Evolutionary conservation across 1,140 invertebrate species (phyloP).

Genomic region (Diabrotica virgifera): DNA sequence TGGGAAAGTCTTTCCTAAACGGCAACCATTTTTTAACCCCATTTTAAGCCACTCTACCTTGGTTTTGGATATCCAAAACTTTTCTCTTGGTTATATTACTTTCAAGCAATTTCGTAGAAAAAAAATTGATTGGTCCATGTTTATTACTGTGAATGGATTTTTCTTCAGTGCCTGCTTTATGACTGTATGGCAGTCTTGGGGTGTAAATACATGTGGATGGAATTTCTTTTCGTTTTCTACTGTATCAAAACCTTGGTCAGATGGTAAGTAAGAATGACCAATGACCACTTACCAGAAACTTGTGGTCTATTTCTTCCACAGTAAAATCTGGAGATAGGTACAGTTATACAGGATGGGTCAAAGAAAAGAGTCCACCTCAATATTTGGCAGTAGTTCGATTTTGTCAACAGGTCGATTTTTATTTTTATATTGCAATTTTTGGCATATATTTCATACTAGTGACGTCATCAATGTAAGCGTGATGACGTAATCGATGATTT

Average conservation of each 20-base stretch:
- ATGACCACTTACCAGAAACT: conserved; percentile 28
- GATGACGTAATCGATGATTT: too few species aligned
- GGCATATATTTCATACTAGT: too few species aligned
- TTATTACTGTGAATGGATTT: conserved; percentile 20
- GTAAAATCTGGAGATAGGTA: too few species aligned
- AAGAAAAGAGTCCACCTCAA: too few species aligned
- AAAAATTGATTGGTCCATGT: conserved; percentile 14
- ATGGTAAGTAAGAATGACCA: conserved; percentile 30
- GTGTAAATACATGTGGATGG: conserved; percentile 21
- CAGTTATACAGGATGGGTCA: too few species aligned
- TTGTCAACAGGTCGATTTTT: too few species aligned
- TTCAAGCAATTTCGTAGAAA: conserved; percentile 7
- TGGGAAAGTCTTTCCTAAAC: conserved; percentile 16
- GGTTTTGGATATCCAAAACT: conserved; percentile 3
- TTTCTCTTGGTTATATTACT: conserved; percentile 19
- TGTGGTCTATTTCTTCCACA: too few species aligned
- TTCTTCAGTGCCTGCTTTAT: conserved; percentile 19
- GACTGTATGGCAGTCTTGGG: conserved; percentile 22
- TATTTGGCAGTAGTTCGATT: too few species aligned
- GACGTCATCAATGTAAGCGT: too few species aligned
- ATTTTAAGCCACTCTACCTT: conserved; percentile 25
- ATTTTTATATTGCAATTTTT: too few species aligned
- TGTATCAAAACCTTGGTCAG: conserved; percentile 27
- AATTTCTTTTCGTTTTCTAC: conserved; percentile 28
- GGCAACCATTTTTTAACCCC: conserved; percentile 20